phyloP scores from a whole-genome alignment of 2,797 vertebrate genomes.

The Chelmon rostratus region DNA sequence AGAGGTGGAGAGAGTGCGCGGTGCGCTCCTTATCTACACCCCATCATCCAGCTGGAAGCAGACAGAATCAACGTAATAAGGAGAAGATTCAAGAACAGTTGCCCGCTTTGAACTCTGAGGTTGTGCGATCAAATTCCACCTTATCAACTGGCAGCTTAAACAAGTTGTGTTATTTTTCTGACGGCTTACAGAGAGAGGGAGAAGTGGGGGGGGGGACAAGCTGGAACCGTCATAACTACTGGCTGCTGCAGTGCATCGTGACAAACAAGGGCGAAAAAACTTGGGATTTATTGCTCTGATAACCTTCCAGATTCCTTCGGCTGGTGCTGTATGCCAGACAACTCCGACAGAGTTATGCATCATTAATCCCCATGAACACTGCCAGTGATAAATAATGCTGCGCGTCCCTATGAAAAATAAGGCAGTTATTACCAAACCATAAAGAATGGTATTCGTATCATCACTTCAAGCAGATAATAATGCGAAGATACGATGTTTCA shows the following conservation, averaged over 20 bases:
- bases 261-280: constrained; percentile 79
- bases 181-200: constrained; percentile 56
- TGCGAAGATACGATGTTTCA: constrained; percentile 71
- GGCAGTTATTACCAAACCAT: constrained; percentile 83
- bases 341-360: constrained; percentile 82
- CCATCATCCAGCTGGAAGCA: constrained; percentile 74
- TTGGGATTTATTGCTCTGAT: constrained; percentile 85
- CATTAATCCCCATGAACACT: constrained; percentile 83
- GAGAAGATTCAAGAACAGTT: constrained; percentile 75
- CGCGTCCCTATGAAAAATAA: constrained; percentile 81
- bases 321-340: constrained; percentile 77
- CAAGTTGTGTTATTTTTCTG: constrained; percentile 73
- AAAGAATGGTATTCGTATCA: constrained; percentile 80
- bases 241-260: constrained; percentile 75
- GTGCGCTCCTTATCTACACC: constrained; percentile 55
- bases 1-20: constrained; percentile 51
- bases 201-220: constrained; percentile 35
- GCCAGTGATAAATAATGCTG: constrained; percentile 82
- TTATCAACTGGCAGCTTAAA: constrained; percentile 75
- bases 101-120: constrained; percentile 77
- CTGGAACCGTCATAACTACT: constrained; percentile 71
- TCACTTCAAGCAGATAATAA: constrained; percentile 80
- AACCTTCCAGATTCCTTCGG: constrained; percentile 85
- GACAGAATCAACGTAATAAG: constrained; percentile 65
- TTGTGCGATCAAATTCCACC: constrained; percentile 75